These are phyloP conservation scores for Agapornis canus DNA, from an alignment of 2,797 vertebrate genomes.

Conservation along the genomic window DNA sequence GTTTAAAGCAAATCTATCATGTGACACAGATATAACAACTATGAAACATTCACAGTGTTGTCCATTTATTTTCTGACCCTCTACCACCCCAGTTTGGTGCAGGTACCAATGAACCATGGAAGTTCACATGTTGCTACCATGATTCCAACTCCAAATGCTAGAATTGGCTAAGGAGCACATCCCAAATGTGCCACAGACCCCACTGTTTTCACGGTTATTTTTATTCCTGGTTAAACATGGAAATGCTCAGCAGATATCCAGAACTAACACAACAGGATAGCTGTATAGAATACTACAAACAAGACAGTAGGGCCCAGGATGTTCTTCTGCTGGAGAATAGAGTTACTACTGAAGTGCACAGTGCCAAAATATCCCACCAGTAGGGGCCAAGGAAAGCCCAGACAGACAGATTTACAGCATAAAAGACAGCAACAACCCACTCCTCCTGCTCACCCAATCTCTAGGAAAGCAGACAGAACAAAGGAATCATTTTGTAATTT, in stretches of 20 bases:
- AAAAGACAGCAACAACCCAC: not conserved
- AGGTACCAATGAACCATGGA: not conserved
- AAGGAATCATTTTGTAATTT: slow-evolving; percentile 70
- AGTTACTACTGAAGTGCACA: not conserved
- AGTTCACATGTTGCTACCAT: fast-evolving
- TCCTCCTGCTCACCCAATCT: slow-evolving; percentile 12
- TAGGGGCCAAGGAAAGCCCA: not conserved
- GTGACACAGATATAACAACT: not conserved
- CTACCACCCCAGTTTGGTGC: not conserved
- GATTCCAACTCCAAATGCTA: not conserved
- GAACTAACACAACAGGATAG: slow-evolving; percentile 7
- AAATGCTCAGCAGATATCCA: slow-evolving; percentile 10
- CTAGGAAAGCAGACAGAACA: slow-evolving; percentile 69
- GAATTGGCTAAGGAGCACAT: not conserved
- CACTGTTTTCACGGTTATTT: not conserved
- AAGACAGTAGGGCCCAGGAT: not conserved
- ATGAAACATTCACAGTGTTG: fast-evolving
- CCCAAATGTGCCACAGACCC: not conserved
- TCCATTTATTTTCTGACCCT: not conserved
- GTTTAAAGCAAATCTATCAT: not conserved
- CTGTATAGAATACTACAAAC: slow-evolving; percentile 2
- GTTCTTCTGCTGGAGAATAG: not conserved
- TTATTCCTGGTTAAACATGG: slow-evolving; percentile 41
- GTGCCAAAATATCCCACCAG: not conserved
- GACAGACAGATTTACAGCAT: not conserved